A percentile compares a stretch with the other conserved stretches of the same genome.
phyloP scores from a whole-genome alignment of 2,113 vertebrate genomes.

The Alligator mississippiensis region DNA sequence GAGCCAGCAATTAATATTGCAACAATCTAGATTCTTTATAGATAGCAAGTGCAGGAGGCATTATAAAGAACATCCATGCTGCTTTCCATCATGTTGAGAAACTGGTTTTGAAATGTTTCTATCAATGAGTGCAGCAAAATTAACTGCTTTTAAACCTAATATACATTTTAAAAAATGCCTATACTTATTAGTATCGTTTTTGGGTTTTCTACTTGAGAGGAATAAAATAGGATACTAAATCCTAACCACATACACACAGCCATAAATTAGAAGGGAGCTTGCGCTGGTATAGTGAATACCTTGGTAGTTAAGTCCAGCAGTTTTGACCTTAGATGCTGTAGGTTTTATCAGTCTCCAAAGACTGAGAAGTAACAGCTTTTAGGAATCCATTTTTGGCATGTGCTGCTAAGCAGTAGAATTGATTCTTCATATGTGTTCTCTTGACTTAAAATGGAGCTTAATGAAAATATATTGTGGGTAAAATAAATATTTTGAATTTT shows the following conservation, averaged over 20 bases:
- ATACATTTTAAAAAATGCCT: not conserved
- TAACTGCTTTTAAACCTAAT: not conserved
- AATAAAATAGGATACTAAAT: not conserved
- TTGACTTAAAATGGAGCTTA: not conserved
- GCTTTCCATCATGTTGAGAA: not conserved
- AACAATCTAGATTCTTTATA: not conserved
- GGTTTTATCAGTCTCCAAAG: not conserved
- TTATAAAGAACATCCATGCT: not conserved
- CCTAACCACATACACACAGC: not conserved
- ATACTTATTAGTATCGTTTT: not conserved
- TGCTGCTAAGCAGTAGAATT: not conserved
- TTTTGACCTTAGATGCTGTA: not conserved
- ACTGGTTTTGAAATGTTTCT: slow-evolving; percentile 19
- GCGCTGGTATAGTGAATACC: not conserved
- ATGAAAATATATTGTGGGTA: not conserved
- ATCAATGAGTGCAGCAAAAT: not conserved
- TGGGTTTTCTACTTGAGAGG: not conserved
- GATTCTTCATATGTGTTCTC: not conserved
- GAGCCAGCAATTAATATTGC: slow-evolving; percentile 51
- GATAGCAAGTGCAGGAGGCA: not conserved
- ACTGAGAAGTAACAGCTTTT: not conserved
- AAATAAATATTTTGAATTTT: not conserved
- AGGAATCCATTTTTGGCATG: not conserved
- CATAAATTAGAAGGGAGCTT: not conserved
- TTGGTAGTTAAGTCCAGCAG: not conserved